Conservation (phyloP, 1,140 invertebrate species). For the Psix sp. region DNA sequence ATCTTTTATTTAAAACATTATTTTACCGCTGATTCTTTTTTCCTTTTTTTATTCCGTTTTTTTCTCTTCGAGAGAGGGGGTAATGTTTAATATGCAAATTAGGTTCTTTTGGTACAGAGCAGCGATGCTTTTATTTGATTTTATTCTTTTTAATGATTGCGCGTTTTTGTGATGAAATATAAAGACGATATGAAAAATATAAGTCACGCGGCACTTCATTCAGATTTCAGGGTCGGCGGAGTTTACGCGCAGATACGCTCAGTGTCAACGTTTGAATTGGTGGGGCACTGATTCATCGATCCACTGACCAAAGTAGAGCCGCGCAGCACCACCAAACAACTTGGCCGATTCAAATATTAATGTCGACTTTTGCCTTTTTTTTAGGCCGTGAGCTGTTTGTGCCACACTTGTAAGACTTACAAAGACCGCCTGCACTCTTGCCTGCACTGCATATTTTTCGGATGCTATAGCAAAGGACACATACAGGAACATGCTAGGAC, state of each 20-base stretch:
- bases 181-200: constrained; percentile 10
- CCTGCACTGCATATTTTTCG: constrained; percentile 94
- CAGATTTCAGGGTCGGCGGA: constrained; percentile 38
- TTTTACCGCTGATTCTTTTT: too few relatives aligned
- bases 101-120: too few relatives aligned
- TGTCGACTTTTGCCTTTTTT: too few relatives aligned
- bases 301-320: too few relatives aligned
- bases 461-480: constrained; percentile 87
- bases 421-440: constrained; percentile 90
- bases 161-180: not conserved
- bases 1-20: too few relatives aligned
- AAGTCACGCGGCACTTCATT: constrained; percentile 28
- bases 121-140: too few relatives aligned
- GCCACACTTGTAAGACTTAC: constrained; percentile 86
- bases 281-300: not conserved
- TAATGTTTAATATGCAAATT: constrained; percentile 2
- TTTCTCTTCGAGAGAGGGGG: too few relatives aligned
- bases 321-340: too few relatives aligned
- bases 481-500: constrained; percentile 90
- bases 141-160: not conserved
- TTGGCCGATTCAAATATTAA: too few relatives aligned
- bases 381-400: constrained; percentile 85
- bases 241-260: constrained; percentile 27
- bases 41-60: too few relatives aligned
- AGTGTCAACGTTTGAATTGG: constrained; percentile 9